phyloP scores from a whole-genome alignment of 2,797 vertebrate species.

The Leptatherina wallacei region DNA sequence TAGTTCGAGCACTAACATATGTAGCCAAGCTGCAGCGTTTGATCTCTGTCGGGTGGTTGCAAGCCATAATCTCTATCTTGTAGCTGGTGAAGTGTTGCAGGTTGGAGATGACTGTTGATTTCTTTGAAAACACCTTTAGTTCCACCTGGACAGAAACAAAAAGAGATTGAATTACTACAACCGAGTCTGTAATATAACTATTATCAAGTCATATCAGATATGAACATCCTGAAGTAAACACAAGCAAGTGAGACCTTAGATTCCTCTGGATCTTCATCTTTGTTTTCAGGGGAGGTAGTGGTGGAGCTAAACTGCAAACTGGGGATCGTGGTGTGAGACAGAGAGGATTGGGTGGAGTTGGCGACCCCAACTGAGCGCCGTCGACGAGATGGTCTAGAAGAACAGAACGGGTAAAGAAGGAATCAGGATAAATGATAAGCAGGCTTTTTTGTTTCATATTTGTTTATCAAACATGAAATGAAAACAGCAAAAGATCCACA shows the following conservation, averaged over 20 bases:
- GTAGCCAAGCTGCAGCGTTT: conserved; percentile 91
- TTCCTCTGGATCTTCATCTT: conserved; percentile 75
- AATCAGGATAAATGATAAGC: neutral
- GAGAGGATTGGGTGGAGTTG: conserved; percentile 79
- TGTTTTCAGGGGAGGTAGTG: conserved; percentile 57
- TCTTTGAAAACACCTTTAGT: conserved; percentile 86
- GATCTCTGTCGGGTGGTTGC: conserved; percentile 85
- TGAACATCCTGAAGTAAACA: neutral
- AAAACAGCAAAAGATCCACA: neutral
- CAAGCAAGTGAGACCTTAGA: conserved; percentile 58
- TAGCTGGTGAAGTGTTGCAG: conserved; percentile 96
- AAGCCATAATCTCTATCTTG: conserved; percentile 96
- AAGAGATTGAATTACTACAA: no score
- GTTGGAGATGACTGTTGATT: conserved; percentile 91
- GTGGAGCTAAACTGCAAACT: conserved; percentile 72
- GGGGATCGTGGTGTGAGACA: conserved; percentile 68
- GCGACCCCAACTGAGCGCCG: conserved; percentile 87
- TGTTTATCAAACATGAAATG: neutral
- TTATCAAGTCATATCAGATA: neutral
- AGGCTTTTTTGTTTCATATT: no score
- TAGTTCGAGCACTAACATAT: conserved; percentile 92
- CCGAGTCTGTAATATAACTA: neutral
- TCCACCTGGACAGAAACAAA: conserved; percentile 64
- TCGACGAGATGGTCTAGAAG: conserved; percentile 85
- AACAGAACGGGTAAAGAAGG: conserved; percentile 1